Conservation (phyloP, 2,797 vertebrate species). For the Falco biarmicus region DNA sequence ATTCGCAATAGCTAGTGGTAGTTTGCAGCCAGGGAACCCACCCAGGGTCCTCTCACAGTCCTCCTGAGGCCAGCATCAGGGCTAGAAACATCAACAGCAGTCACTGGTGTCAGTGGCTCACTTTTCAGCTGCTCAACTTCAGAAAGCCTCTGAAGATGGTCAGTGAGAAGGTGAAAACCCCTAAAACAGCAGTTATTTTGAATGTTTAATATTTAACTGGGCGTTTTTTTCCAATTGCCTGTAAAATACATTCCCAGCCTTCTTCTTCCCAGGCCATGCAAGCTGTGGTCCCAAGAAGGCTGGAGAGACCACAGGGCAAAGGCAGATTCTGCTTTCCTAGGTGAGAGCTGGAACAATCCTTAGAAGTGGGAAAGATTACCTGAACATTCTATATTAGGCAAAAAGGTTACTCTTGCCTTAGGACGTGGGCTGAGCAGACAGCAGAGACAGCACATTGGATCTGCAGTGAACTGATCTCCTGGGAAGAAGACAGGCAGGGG, state of each 20-base stretch:
- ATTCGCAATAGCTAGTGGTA: background rate
- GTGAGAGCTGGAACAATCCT: background rate
- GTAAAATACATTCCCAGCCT: background rate
- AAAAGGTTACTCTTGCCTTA: background rate
- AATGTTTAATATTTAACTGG: background rate
- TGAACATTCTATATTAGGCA: background rate
- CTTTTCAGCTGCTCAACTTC: background rate
- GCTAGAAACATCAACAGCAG: background rate
- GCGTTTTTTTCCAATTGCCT: background rate
- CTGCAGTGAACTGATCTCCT: background rate
- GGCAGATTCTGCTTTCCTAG: background rate
- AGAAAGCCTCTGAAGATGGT: background rate
- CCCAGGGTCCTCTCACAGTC: background rate
- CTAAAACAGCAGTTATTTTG: background rate
- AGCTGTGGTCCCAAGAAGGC: background rate
- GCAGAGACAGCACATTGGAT: background rate
- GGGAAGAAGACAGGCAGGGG: background rate
- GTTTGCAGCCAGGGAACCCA: background rate
- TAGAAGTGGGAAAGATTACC: background rate
- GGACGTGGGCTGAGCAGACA: background rate
- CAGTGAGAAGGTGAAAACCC: background rate
- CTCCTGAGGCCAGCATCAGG: background rate
- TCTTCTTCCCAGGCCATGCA: rapidly evolving
- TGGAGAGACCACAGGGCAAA: background rate
- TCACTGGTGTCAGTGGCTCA: background rate